These are phyloP conservation scores for Rhorus exstirpatorius DNA, from an alignment of 2,888 invertebrate species.

Conservation along the genomic window DNA sequence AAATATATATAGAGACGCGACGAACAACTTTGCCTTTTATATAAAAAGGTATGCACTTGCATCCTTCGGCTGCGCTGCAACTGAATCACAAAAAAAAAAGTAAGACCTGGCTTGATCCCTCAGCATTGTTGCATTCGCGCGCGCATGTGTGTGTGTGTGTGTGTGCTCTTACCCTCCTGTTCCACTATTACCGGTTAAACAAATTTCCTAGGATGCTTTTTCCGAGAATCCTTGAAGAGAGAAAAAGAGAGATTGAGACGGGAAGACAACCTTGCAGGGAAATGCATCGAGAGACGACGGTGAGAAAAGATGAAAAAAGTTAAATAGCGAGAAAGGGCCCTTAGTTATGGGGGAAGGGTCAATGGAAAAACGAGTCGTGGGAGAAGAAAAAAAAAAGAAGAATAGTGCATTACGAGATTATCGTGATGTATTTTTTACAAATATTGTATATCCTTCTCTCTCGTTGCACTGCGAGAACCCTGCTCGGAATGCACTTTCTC, in stretches of 20 bases:
- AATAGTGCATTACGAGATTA: constrained; percentile 9
- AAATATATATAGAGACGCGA: too few relatives aligned
- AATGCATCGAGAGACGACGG: constrained; percentile 14
- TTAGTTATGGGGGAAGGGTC: constrained; percentile 1
- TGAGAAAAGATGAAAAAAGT: constrained; percentile 23
- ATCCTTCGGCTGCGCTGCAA: too few relatives aligned
- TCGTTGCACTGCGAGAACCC: constrained; percentile 13
- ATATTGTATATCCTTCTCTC: not conserved
- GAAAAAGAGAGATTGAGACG: not conserved
- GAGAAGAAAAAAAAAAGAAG: constrained; percentile 20
- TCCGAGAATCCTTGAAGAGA: constrained; percentile 73
- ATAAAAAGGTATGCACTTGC: too few relatives aligned
- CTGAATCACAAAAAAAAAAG: not conserved
- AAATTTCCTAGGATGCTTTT: constrained; percentile 82
- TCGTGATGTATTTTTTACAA: not conserved
- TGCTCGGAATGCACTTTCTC: constrained; percentile 47
- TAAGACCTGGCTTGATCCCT: not conserved
- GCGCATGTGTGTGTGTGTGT: not conserved
- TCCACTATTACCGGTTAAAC: constrained; percentile 81
- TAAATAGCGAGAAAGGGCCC: constrained; percentile 1
- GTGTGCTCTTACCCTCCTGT: constrained; percentile 36
- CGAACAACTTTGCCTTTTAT: too few relatives aligned
- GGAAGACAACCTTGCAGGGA: not conserved
- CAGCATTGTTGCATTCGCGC: not conserved
- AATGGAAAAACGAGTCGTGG: constrained; percentile 7